Evolutionary conservation across 53 echinoderm and acorn worm species (phyloP).

Genomic region (Mesocentrotus franciscanus): DNA sequence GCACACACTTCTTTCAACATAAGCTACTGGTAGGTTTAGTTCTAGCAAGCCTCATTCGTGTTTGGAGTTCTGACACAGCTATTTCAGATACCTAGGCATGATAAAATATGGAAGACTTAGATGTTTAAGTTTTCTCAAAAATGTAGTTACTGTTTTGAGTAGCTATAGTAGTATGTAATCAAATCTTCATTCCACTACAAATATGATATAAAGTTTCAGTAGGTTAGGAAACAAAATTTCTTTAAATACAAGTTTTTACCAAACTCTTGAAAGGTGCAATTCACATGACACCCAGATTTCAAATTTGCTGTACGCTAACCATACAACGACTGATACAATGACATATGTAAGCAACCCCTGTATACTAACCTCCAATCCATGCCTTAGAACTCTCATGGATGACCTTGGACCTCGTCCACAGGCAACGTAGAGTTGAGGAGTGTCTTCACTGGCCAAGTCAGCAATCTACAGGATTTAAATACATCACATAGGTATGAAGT

Average conservation of each 20-base stretch:
- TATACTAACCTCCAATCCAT: constrained; percentile 91
- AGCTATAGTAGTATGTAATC: no score
- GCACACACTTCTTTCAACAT: neutral
- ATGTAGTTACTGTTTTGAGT: no score
- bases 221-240: no score
- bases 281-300: no score
- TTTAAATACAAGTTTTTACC: no score
- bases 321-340: no score
- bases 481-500: neutral
- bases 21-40: neutral
- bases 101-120: neutral
- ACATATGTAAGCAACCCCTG: neutral
- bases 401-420: constrained; percentile 95
- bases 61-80: constrained; percentile 86
- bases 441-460: constrained; percentile 97
- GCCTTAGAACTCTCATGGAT: constrained; percentile 89
- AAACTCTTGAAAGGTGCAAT: no score
- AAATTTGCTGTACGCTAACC: no score
- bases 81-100: constrained; percentile 91
- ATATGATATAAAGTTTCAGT: no score
- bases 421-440: constrained; percentile 95
- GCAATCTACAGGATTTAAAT: constrained; percentile 78
- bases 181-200: no score
- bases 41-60: neutral
- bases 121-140: neutral